Evolutionary conservation across 2,113 vertebrate genomes (phyloP).

Genomic region (Tragelaphus scriptus): DNA sequence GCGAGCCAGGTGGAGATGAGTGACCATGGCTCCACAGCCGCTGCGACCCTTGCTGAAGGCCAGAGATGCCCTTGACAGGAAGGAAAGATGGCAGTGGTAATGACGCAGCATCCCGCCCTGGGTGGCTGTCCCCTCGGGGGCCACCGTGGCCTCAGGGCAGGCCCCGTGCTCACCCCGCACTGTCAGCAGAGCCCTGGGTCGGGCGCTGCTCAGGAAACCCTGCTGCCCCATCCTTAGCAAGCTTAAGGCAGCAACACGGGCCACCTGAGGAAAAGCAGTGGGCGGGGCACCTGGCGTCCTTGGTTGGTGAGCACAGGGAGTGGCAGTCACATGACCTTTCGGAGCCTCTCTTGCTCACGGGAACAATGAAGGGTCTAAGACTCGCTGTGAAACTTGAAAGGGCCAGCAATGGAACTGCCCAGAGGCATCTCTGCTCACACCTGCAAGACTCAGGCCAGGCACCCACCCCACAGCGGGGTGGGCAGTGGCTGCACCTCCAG

Average conservation of each 20-base stretch:
- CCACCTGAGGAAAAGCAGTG: not conserved
- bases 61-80: not conserved
- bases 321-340: not conserved
- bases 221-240: not conserved
- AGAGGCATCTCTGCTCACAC: not conserved
- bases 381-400: not conserved
- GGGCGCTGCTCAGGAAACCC: fast-evolving
- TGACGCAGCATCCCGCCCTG: fast-evolving
- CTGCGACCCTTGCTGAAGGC: not conserved
- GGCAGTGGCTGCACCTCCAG: not conserved
- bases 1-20: not conserved
- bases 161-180: not conserved
- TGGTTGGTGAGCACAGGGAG: not conserved
- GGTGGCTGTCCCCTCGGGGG: fast-evolving
- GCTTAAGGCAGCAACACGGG: fast-evolving
- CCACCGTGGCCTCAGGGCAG: not conserved
- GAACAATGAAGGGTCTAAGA: not conserved
- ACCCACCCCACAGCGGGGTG: not conserved
- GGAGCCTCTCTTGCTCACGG: not conserved
- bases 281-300: fast-evolving
- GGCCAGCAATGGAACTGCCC: not conserved
- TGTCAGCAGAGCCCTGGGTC: not conserved
- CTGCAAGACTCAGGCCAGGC: not conserved
- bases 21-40: not conserved
- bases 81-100: not conserved